Evolutionary conservation across 2,888 invertebrate genomes (phyloP).

Genomic region (Eulithis prunata): DNA sequence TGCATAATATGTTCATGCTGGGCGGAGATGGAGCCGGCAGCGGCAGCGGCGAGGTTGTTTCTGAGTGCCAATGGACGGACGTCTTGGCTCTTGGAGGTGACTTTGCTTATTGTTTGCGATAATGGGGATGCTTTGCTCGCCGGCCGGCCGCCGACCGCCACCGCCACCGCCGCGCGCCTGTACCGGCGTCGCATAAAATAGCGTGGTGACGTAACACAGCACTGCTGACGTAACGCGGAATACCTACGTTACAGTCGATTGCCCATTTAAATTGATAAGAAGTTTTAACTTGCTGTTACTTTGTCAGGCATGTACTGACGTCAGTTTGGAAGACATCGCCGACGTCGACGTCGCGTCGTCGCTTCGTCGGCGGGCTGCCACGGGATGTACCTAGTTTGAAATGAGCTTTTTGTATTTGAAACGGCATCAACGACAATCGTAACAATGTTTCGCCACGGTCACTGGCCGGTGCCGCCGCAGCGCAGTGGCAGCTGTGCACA

Average conservation of each 20-base stretch:
- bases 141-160: slow-evolving; percentile 22
- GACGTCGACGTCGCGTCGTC: background rate
- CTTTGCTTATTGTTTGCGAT: slow-evolving; percentile 53
- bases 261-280: slow-evolving; percentile 41
- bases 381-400: slow-evolving; percentile 9
- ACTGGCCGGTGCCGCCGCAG: slow-evolving; percentile 43
- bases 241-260: slow-evolving; percentile 35
- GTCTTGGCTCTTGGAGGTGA: slow-evolving; percentile 54
- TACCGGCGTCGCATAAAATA: slow-evolving; percentile 20
- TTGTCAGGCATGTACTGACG: slow-evolving; percentile 13
- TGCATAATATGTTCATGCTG: background rate
- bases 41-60: slow-evolving; percentile 51
- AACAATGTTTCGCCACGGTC: slow-evolving; percentile 49
- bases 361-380: slow-evolving; percentile 1
- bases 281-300: slow-evolving; percentile 24
- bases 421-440: slow-evolving; percentile 47
- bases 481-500: slow-evolving; percentile 55
- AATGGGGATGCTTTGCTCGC: slow-evolving; percentile 45
- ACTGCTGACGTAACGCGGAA: slow-evolving; percentile 36
- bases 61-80: slow-evolving; percentile 48
- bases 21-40: slow-evolving; percentile 47
- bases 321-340: slow-evolving; percentile 5
- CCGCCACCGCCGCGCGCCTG: slow-evolving; percentile 32
- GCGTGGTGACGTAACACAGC: slow-evolving; percentile 33
- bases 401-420: slow-evolving; percentile 44